Conservation (phyloP, 1,140 invertebrate genomes). For the Patella vulgata region DNA sequence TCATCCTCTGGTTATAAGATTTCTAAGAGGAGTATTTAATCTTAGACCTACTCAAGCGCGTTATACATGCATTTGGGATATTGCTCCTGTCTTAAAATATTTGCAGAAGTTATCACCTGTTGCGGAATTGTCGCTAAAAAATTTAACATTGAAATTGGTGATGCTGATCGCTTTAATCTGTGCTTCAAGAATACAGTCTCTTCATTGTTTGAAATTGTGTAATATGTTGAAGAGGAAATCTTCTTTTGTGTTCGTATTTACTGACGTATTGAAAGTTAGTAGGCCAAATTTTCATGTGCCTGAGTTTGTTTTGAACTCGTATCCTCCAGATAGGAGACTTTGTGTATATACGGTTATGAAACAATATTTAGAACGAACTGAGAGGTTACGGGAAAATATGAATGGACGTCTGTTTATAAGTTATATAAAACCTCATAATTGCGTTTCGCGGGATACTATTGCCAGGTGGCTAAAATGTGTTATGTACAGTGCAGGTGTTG, state of each 20-base stretch:
- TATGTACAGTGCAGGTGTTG: no score
- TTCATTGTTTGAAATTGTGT: conserved; percentile 13
- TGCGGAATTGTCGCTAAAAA: conserved; percentile 4
- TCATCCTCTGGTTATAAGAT: conserved; percentile 14
- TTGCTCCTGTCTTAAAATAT: conserved; percentile 16
- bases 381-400: not conserved
- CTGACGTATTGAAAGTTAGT: conserved; percentile 13
- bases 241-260: conserved; percentile 11
- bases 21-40: conserved; percentile 23
- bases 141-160: conserved; percentile 16
- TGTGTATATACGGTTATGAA: conserved; percentile 15
- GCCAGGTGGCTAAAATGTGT: not conserved
- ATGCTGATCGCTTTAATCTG: conserved; percentile 17
- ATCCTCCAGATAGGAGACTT: conserved; percentile 14
- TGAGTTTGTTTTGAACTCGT: conserved; percentile 6
- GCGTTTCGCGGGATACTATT: conserved; percentile 17
- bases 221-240: conserved; percentile 2
- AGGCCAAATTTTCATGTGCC: conserved; percentile 12
- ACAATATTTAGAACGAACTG: conserved; percentile 16
- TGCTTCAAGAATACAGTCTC: conserved; percentile 15
- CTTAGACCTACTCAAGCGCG: conserved; percentile 17
- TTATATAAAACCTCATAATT: conserved; percentile 9
- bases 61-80: conserved; percentile 22
- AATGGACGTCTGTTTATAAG: conserved; percentile 13
- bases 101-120: conserved; percentile 9